phyloP scores from a whole-genome alignment of 1,140 invertebrate species.

The Wiebesia pumilae region DNA sequence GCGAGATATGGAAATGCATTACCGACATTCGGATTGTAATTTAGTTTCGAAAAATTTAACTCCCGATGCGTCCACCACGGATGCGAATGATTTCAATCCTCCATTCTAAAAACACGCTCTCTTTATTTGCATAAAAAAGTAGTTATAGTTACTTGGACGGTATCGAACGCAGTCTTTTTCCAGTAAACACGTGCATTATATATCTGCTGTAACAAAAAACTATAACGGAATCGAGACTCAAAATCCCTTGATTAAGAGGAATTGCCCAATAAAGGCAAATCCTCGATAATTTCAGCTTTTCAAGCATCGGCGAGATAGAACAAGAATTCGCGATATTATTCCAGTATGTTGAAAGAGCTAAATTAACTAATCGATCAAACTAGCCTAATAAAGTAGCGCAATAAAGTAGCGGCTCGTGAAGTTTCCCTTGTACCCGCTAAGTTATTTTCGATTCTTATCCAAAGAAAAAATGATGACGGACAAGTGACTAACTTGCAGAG shows the following conservation, averaged over 20 bases:
- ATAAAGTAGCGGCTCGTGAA: slow-evolving; percentile 1
- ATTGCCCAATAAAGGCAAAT: background rate
- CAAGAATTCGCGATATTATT: slow-evolving; percentile 3
- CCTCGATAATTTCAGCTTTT: background rate
- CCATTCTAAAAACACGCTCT: too few species aligned
- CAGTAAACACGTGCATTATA: too few species aligned
- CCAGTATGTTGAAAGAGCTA: too few species aligned
- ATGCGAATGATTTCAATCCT: too few species aligned
- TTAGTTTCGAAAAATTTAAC: background rate
- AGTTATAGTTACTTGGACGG: too few species aligned
- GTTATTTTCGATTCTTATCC: slow-evolving; percentile 29
- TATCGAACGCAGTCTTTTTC: too few species aligned
- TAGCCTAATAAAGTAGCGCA: background rate
- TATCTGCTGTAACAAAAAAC: background rate
- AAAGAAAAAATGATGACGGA: background rate
- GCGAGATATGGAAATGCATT: background rate
- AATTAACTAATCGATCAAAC: background rate
- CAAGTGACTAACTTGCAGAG: slow-evolving; percentile 42
- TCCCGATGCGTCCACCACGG: background rate
- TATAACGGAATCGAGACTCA: background rate
- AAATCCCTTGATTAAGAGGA: background rate
- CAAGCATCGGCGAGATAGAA: background rate
- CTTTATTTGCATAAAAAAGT: too few species aligned
- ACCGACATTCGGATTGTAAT: background rate
- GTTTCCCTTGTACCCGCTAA: slow-evolving; percentile 11